phyloP scores from a whole-genome alignment of 1,140 invertebrate genomes.

The Mamestra configurata region DNA sequence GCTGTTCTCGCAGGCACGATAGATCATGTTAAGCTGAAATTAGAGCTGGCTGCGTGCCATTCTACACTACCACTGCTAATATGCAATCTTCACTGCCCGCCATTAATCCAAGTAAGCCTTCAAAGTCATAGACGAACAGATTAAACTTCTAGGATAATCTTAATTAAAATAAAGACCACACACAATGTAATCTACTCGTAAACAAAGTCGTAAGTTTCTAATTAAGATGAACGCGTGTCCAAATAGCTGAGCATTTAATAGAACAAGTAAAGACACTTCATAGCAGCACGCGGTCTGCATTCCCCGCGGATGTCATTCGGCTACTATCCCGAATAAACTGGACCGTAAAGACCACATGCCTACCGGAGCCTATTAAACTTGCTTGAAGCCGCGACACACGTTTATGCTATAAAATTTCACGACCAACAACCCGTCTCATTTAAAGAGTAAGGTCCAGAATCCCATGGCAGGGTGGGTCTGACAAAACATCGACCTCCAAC shows the following conservation, averaged over 20 bases:
- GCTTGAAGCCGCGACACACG: constrained; percentile 20
- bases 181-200: not conserved
- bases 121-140: not conserved
- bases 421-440: not conserved
- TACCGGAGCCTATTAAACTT: constrained; percentile 49
- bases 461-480: constrained; percentile 1
- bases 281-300: constrained; percentile 10
- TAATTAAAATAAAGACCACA: not conserved
- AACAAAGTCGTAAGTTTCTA: constrained; percentile 25
- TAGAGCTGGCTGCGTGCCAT: constrained; percentile 27
- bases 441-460: constrained; percentile 1
- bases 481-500: constrained; percentile 53
- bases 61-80: not conserved
- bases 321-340: constrained; percentile 31
- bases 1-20: not conserved
- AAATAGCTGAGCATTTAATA: constrained; percentile 8
- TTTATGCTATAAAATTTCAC: not conserved
- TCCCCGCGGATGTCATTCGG: not conserved
- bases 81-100: not conserved
- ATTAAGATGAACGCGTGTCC: constrained; percentile 15
- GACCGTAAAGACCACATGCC: constrained; percentile 45
- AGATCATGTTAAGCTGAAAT: constrained; percentile 31
- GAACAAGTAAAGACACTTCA: constrained; percentile 5
- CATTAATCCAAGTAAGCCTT: constrained; percentile 11
- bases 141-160: constrained; percentile 3